Conservation (phyloP, 2,797 vertebrate genomes). For the Diplodus puntazzo region DNA sequence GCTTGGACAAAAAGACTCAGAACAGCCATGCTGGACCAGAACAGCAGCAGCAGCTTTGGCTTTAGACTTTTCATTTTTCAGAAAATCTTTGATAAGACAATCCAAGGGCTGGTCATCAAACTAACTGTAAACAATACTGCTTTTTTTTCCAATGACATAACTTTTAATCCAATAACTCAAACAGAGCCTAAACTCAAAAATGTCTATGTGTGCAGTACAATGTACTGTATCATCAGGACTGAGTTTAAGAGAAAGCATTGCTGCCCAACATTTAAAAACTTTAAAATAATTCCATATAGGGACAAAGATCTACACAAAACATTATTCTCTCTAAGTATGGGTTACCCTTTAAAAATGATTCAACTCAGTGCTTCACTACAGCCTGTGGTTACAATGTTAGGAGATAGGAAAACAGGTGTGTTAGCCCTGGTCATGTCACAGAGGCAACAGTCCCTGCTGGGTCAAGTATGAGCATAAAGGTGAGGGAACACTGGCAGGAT, state of each 20-base stretch:
- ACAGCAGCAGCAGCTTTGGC: neutral
- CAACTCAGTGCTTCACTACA: conserved; percentile 31
- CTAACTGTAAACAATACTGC: neutral
- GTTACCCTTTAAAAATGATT: neutral
- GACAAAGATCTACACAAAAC: conserved; percentile 20
- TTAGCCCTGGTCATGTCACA: neutral
- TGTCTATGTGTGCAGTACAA: conserved; percentile 1
- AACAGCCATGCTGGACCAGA: neutral
- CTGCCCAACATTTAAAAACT: conserved; percentile 24
- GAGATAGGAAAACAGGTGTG: conserved; percentile 6
- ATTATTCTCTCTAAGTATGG: neutral
- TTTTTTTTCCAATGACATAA: neutral
- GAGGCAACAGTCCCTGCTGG: neutral
- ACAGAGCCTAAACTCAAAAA: neutral
- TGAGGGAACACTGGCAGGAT: neutral
- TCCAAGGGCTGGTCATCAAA: neutral
- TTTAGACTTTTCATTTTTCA: conserved; percentile 12
- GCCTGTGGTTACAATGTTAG: conserved; percentile 14
- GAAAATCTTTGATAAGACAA: conserved; percentile 5
- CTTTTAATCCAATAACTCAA: neutral
- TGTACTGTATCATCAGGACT: neutral
- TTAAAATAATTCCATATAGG: neutral
- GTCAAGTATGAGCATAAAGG: neutral
- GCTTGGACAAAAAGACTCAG: conserved; percentile 1
- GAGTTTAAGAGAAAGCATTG: conserved; percentile 4